Conservation (phyloP, 1,140 invertebrate species). For the Diploscapter pachys region DNA sequence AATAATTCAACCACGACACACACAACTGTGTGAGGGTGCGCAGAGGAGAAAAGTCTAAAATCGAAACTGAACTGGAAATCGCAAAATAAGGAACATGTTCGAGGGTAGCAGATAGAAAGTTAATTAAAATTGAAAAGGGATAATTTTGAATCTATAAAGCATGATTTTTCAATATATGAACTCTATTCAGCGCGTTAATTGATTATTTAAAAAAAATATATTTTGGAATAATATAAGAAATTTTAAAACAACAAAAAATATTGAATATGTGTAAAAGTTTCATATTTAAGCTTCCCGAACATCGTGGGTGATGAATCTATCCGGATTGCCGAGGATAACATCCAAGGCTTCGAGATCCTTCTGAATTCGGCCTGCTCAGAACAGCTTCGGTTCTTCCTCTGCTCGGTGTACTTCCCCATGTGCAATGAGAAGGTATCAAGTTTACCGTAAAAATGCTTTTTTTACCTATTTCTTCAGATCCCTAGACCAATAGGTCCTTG, state of each 20-base stretch:
- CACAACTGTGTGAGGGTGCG: too few species aligned
- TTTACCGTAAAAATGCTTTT: not conserved
- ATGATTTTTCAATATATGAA: too few species aligned
- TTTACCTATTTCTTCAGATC: slow-evolving; percentile 31
- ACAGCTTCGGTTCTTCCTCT: slow-evolving; percentile 47
- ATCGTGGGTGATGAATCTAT: slow-evolving; percentile 83
- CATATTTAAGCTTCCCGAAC: slow-evolving; percentile 81
- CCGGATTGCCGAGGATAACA: slow-evolving; percentile 75
- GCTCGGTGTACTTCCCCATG: slow-evolving; percentile 60
- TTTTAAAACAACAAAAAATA: not conserved
- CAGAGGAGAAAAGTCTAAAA: too few species aligned
- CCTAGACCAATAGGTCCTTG: slow-evolving; percentile 61
- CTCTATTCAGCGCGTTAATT: too few species aligned
- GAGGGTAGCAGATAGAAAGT: too few species aligned
- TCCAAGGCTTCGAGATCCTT: slow-evolving; percentile 52
- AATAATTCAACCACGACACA: too few species aligned
- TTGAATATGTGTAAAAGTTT: slow-evolving; percentile 52
- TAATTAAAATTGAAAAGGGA: too few species aligned
- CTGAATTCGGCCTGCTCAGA: slow-evolving; percentile 37
- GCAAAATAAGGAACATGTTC: too few species aligned
- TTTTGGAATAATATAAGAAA: not conserved
- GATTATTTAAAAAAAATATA: not conserved
- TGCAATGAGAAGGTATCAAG: slow-evolving; percentile 59
- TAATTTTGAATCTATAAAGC: too few species aligned
- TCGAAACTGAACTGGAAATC: too few species aligned